A percentile compares a stretch with the other conserved stretches of the same genome.
These are phyloP conservation scores for Trogon melanurus DNA, from an alignment of 2,113 vertebrate genomes.

Conservation along the genomic window DNA sequence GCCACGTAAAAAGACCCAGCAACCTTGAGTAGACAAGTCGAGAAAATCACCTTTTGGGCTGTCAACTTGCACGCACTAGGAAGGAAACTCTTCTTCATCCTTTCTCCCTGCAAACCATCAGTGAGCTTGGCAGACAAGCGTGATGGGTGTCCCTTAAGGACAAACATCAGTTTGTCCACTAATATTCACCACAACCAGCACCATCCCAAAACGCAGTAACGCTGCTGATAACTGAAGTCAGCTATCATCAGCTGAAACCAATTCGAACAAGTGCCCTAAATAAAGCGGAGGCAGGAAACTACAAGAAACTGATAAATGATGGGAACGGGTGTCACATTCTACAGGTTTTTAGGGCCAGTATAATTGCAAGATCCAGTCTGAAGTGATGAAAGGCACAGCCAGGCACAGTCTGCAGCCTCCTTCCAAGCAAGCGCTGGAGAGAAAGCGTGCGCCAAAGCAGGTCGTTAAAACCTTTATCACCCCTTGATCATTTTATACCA, in stretches of 20 bases:
- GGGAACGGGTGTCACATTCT: neutral
- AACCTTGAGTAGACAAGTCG: conserved; percentile 30
- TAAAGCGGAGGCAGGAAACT: neutral
- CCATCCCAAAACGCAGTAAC: neutral
- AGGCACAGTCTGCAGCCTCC: neutral
- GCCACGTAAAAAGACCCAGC: conserved; percentile 41
- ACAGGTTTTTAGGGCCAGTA: neutral
- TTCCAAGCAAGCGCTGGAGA: neutral
- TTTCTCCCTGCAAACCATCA: conserved; percentile 35
- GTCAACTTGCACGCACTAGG: conserved; percentile 22
- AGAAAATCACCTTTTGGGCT: conserved; percentile 46
- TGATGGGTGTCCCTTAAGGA: neutral
- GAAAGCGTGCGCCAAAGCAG: conserved; percentile 14
- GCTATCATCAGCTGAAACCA: neutral
- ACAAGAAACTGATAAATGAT: neutral
- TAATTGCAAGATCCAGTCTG: neutral
- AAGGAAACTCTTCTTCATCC: conserved; percentile 51
- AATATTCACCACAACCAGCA: conserved; percentile 11
- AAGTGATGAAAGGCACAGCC: neutral
- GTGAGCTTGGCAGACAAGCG: conserved; percentile 2
- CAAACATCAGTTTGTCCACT: neutral
- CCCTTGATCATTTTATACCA: conserved; percentile 29
- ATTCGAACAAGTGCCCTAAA: conserved; percentile 6
- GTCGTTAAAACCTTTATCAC: conserved; percentile 20
- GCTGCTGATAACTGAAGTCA: neutral